phyloP scores from a whole-genome alignment of 2,888 invertebrate species.

The Podabrus alpinus region DNA sequence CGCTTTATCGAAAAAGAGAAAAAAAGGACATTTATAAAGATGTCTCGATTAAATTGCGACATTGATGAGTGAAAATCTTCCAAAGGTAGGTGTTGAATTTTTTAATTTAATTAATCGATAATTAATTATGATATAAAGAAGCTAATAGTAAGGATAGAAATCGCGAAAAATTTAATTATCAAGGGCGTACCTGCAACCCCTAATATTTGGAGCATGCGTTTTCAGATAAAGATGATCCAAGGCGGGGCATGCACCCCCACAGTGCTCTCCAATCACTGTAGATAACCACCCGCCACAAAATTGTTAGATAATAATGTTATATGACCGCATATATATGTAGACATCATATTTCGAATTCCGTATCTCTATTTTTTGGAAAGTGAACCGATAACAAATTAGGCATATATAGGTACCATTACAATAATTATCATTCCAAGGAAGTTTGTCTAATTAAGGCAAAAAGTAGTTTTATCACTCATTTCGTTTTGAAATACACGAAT shows the following conservation, averaged over 20 bases:
- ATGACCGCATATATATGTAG: slow-evolving; percentile 37
- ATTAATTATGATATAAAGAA: not conserved
- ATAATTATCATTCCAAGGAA: not conserved
- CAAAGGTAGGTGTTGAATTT: not conserved
- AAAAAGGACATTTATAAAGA: not conserved
- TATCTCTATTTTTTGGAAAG: slow-evolving; percentile 1
- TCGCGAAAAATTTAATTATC: slow-evolving; percentile 23
- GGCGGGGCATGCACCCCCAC: slow-evolving; percentile 41
- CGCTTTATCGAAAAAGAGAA: not conserved
- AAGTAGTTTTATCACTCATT: not conserved
- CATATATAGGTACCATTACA: not conserved
- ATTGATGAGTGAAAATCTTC: not conserved
- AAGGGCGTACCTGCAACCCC: slow-evolving; percentile 47
- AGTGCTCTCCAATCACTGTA: slow-evolving; percentile 46
- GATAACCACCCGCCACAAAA: slow-evolving; percentile 47
- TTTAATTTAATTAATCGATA: not conserved
- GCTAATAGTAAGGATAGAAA: not conserved
- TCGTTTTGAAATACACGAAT: not conserved
- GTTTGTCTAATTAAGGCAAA: not conserved
- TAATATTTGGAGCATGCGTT: slow-evolving; percentile 29
- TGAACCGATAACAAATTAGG: not conserved
- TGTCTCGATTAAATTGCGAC: not conserved
- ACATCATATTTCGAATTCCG: slow-evolving; percentile 19
- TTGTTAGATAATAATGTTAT: slow-evolving; percentile 48
- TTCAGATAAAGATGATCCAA: slow-evolving; percentile 21